Base-by-base conservation (phyloP, 2,113 vertebrate species). In the Petrocephalus microphthalmus region DNA sequence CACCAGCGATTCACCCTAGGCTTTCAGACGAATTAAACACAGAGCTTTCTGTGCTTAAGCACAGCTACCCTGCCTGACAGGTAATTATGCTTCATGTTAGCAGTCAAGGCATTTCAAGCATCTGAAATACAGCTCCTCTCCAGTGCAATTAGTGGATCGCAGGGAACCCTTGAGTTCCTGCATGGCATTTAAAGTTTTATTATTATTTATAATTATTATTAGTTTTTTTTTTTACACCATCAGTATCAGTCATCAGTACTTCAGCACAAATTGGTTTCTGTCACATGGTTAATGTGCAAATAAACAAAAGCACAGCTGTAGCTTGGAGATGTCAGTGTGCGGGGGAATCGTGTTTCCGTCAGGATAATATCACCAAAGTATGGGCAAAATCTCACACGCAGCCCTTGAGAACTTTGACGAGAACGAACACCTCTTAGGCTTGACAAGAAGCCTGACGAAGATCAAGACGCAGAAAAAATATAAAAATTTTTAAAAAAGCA, bases 71-170 rank as follows among this genome's bases (percentile, higher is more conserved):
- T 13, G 37, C 42, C 52, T 29, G 71, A 88, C 67, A 81, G 71
- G 57, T 54, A 88, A 88, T 88, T 88, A 87, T 54, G 25, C 64
- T 49, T 17, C 45, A 52, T 17, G 19, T 71, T 67, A 8, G 33
- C 56, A 33, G 56, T 7, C n/a, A 49, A 42, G 85, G 17, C 17
- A 42, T 51, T 42, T 42, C 45, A n/a, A 87, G 60, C 20, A 60
- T 33, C 0, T 60, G 54, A 57, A 60, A 60, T 64, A 64, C n/a
- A 20, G 5, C 17, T 60, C 51, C 85, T 45, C 45, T 60, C 29
- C 29, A 11, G 52, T 20, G 52, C 51, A 85, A 54, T 54, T 54
- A 85, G 52, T 33, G 25, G 25, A 25, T 33, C 7, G 52, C 1
- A 54, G 0, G 17, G 13, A 85, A 53, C 52, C 25, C 84, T 53